phyloP scores from a whole-genome alignment of 2,888 invertebrate species.

The Tenthredo scrophulariae region DNA sequence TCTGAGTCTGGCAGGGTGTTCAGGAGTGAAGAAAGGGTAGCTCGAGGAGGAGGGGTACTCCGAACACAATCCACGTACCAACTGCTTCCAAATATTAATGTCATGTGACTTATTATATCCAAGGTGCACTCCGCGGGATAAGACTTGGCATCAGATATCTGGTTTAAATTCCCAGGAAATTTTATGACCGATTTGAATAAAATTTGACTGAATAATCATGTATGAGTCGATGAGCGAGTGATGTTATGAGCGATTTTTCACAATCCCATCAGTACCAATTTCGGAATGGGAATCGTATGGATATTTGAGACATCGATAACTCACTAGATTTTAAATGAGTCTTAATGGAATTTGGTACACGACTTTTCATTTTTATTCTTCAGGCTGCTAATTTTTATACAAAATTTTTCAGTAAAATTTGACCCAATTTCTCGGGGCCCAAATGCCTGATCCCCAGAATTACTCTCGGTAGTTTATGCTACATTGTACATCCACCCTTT shows the following conservation, averaged over 20 bases:
- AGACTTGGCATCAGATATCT: conserved; percentile 59
- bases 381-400: neutral
- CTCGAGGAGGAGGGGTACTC: conserved; percentile 67
- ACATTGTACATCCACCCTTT: neutral
- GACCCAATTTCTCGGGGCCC: conserved; percentile 69
- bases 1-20: neutral
- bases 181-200: neutral
- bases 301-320: neutral
- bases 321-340: neutral
- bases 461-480: neutral
- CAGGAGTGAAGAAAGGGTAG: neutral
- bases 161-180: neutral
- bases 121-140: conserved; percentile 73
- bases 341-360: neutral
- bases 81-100: conserved; percentile 78
- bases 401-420: conserved; percentile 49
- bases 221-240: no score
- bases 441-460: neutral
- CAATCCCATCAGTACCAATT: neutral
- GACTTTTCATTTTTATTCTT: neutral
- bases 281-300: neutral
- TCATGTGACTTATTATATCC: conserved; percentile 78
- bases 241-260: neutral
- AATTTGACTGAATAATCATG: neutral
- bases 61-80: conserved; percentile 78